Percentiles rank a stretch among this genome's conserved stretches.
Evolutionary conservation across 2,797 vertebrate genomes (phyloP).

Genomic region (Lates japonicus): DNA sequence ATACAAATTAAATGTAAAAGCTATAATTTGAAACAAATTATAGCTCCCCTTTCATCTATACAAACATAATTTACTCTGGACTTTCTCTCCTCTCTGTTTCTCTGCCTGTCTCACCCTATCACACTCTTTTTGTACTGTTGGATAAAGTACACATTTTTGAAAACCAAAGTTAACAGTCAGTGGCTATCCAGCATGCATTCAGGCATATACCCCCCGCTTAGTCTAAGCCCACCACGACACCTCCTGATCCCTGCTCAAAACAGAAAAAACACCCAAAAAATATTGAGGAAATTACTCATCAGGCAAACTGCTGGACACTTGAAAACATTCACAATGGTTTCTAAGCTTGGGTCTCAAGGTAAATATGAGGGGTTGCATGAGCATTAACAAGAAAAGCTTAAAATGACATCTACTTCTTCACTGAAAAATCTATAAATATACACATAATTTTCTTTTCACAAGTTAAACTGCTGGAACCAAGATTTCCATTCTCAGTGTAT

Average conservation of each 20-base stretch:
- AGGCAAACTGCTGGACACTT: slow-evolving; percentile 20
- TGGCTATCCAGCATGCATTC: slow-evolving; percentile 36
- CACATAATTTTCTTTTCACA: background rate
- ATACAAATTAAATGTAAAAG: slow-evolving; percentile 36
- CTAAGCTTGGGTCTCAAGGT: slow-evolving; percentile 6
- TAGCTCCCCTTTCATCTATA: slow-evolving; percentile 46
- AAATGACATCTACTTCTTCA: background rate
- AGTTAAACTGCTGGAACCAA: background rate
- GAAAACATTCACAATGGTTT: slow-evolving; percentile 15
- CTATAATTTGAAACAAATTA: slow-evolving; percentile 59
- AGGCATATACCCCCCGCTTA: slow-evolving; percentile 43
- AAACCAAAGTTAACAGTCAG: slow-evolving; percentile 64
- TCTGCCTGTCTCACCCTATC: slow-evolving; percentile 41
- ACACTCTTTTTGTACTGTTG: slow-evolving; percentile 22
- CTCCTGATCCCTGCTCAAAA: slow-evolving; percentile 20
- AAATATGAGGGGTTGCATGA: slow-evolving; percentile 12
- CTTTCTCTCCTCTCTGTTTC: slow-evolving; percentile 5
- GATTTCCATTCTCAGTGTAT: background rate
- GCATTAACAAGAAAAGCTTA: slow-evolving; percentile 14
- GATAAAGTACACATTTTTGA: slow-evolving; percentile 42
- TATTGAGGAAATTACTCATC: slow-evolving; percentile 7
- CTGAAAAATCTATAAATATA: background rate
- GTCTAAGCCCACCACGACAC: slow-evolving; percentile 42
- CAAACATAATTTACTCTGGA: slow-evolving; percentile 47
- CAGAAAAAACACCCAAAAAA: slow-evolving; percentile 11